Evolutionary conservation across 1,140 invertebrate genomes (phyloP).

Genomic region (Dysdera silvatica): DNA sequence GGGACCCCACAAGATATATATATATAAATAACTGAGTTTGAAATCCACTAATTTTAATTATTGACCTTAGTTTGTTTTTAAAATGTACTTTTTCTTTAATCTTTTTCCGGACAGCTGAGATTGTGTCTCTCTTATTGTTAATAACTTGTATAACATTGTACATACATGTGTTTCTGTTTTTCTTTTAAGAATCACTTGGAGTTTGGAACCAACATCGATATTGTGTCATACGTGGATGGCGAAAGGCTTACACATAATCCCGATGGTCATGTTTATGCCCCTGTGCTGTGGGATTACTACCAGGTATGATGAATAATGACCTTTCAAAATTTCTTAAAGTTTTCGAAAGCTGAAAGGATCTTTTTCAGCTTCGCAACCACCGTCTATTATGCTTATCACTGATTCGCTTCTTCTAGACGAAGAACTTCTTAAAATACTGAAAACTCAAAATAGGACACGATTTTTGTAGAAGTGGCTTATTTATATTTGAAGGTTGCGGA

Average conservation of each 20-base stretch:
- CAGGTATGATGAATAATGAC: conserved; percentile 41
- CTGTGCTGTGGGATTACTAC: conserved; percentile 85
- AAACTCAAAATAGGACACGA: too few relatives aligned
- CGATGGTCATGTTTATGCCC: conserved; percentile 59
- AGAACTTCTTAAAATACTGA: neutral
- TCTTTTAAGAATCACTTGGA: conserved; percentile 56
- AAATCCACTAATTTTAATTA: too few relatives aligned
- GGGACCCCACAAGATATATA: too few relatives aligned
- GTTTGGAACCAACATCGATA: conserved; percentile 80
- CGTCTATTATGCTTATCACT: too few relatives aligned
- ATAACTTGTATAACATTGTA: neutral
- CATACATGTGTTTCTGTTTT: conserved; percentile 8
- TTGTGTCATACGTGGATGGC: conserved; percentile 74
- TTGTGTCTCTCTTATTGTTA: neutral
- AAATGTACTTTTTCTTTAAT: neutral
- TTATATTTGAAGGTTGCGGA: too few relatives aligned
- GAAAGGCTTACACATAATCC: conserved; percentile 77
- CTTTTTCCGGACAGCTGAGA: neutral
- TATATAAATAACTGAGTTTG: too few relatives aligned
- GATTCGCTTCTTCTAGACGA: neutral
- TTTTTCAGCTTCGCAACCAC: neutral
- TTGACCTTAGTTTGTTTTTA: too few relatives aligned
- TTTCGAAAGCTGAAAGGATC: neutral
- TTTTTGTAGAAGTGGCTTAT: too few relatives aligned
- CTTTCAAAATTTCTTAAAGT: neutral